phyloP scores from a whole-genome alignment of 2,113 vertebrate species.

The Ageneiosus marmoratus region DNA sequence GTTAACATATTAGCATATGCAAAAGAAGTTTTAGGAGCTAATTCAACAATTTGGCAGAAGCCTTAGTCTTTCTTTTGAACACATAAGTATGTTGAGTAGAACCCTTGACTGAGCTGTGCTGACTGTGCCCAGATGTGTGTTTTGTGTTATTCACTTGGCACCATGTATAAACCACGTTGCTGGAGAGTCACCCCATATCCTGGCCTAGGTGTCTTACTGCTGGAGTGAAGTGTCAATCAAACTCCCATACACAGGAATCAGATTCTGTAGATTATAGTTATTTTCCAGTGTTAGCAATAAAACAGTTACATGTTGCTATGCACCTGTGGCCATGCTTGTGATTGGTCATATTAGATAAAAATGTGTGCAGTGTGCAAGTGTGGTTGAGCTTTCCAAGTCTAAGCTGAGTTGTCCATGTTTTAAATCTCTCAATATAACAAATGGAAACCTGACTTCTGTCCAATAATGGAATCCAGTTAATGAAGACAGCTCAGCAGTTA shows the following conservation, averaged over 20 bases:
- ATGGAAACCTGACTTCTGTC: neutral
- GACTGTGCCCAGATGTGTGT: neutral
- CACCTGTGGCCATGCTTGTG: neutral
- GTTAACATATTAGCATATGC: neutral
- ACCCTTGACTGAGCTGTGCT: neutral
- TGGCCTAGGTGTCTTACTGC: too few species aligned
- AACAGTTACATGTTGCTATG: neutral
- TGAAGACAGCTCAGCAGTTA: neutral
- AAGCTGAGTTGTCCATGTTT: neutral
- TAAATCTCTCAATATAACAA: neutral
- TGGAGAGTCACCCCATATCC: neutral
- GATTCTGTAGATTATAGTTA: neutral
- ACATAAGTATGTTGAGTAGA: neutral
- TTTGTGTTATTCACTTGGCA: conserved; percentile 6
- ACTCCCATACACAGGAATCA: neutral
- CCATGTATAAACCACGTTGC: neutral
- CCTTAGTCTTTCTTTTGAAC: neutral
- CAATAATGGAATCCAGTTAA: neutral
- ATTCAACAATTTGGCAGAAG: neutral
- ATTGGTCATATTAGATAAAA: neutral
- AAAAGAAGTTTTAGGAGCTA: neutral
- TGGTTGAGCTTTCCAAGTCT: neutral
- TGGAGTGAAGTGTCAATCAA: conserved; percentile 6
- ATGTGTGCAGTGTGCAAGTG: neutral
- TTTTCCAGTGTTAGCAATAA: neutral